Conservation (phyloP, 2,888 invertebrate species). For the Lasioglossum morio region DNA sequence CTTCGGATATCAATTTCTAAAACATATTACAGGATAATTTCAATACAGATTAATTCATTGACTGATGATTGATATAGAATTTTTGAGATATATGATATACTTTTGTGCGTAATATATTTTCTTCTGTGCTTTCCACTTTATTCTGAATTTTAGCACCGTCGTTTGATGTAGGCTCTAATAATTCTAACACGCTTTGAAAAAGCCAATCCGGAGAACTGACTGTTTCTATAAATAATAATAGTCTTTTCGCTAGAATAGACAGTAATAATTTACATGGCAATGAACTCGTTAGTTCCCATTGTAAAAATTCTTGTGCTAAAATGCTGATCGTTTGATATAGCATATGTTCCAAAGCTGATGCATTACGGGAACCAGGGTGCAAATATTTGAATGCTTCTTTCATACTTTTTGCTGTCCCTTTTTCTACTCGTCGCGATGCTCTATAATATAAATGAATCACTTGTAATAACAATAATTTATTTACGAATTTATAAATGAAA, state of each 20-base stretch:
- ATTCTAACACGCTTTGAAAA: slow-evolving; percentile 66
- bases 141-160: slow-evolving; percentile 10
- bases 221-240: slow-evolving; percentile 83
- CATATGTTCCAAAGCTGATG: slow-evolving; percentile 86
- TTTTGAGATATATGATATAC: slow-evolving; percentile 27
- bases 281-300: slow-evolving; percentile 89
- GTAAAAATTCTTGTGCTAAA: slow-evolving; percentile 87
- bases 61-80: not conserved
- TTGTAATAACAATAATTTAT: not conserved
- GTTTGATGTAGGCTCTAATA: slow-evolving; percentile 63
- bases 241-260: slow-evolving; percentile 87
- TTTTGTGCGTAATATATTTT: slow-evolving; percentile 42
- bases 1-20: slow-evolving; percentile 75
- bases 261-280: slow-evolving; percentile 88
- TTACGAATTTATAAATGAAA: not conserved
- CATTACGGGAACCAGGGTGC: slow-evolving; percentile 79
- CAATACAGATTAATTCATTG: not conserved
- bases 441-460: slow-evolving; percentile 55
- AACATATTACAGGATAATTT: slow-evolving; percentile 30
- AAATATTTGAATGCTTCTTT: slow-evolving; percentile 80
- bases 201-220: slow-evolving; percentile 77
- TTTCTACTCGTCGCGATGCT: slow-evolving; percentile 78
- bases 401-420: slow-evolving; percentile 73
- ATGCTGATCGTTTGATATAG: slow-evolving; percentile 87
- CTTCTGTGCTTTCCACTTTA: slow-evolving; percentile 26